phyloP scores from a whole-genome alignment of 2,113 vertebrate genomes.

The Sisor rabdophorus region DNA sequence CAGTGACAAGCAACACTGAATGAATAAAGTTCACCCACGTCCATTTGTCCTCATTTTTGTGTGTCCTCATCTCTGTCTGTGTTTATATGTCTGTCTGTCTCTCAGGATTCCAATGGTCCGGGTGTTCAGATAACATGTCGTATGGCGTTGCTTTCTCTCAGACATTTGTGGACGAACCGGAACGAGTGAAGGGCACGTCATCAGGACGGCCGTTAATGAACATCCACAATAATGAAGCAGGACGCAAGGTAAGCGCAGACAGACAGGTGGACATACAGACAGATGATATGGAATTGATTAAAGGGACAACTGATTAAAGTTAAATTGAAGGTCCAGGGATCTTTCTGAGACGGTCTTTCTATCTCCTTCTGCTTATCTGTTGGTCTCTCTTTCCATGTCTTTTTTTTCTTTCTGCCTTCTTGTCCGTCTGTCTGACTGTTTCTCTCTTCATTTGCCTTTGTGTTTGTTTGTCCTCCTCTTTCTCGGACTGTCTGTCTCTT shows the following conservation, averaged over 20 bases:
- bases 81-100: rapidly evolving
- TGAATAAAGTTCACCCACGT: neutral
- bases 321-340: no score
- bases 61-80: neutral
- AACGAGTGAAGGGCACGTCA: conserved; percentile 65
- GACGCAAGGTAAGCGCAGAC: conserved; percentile 64
- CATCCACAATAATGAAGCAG: conserved; percentile 73
- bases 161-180: conserved; percentile 71
- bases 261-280: neutral
- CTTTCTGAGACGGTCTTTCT: no score
- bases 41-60: neutral
- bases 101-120: conserved; percentile 76
- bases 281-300: neutral
- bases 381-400: neutral
- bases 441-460: neutral
- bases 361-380: neutral
- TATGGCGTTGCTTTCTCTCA: conserved; percentile 75
- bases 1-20: neutral
- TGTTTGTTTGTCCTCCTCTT: neutral
- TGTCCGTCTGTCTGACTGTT: neutral
- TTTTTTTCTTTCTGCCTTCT: no score
- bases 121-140: conserved; percentile 76
- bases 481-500: neutral
- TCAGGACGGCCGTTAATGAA: conserved; percentile 70
- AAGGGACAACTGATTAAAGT: no score